These are phyloP conservation scores for Cherax quadricarinatus DNA, from an alignment of 1,140 invertebrate species.

Conservation along the genomic window DNA sequence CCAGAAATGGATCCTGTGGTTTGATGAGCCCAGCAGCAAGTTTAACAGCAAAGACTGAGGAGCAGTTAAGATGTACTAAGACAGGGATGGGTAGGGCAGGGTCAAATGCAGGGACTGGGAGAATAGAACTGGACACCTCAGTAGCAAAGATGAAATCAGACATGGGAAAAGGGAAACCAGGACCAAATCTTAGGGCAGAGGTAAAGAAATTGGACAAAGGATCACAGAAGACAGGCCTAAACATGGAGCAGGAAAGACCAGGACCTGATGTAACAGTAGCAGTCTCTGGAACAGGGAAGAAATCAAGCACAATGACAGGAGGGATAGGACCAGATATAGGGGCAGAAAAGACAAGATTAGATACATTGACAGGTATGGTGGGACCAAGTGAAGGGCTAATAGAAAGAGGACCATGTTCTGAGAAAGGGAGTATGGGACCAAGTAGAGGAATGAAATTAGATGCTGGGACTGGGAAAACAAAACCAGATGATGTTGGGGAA, in stretches of 20 bases:
- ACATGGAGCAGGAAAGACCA: neutral
- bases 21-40: constrained; percentile 4
- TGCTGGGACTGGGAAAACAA: neutral
- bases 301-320: too few species aligned
- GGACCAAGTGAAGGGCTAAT: too few species aligned
- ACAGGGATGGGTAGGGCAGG: neutral
- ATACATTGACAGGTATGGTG: neutral
- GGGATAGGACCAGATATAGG: neutral
- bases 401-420: too few species aligned
- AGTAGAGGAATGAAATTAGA: too few species aligned
- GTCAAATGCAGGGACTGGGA: neutral
- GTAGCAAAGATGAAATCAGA: neutral
- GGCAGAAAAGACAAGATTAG: neutral
- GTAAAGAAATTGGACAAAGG: neutral
- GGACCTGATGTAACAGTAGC: neutral
- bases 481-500: neutral
- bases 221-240: neutral
- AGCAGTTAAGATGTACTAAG: neutral
- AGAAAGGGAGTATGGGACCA: too few species aligned
- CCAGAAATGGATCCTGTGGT: neutral
- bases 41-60: neutral
- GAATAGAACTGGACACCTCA: neutral
- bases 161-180: neutral
- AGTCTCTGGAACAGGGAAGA: neutral
- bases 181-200: neutral